Evolutionary conservation across 2,797 vertebrate genomes (phyloP).

Genomic region (Miichthys miiuy): DNA sequence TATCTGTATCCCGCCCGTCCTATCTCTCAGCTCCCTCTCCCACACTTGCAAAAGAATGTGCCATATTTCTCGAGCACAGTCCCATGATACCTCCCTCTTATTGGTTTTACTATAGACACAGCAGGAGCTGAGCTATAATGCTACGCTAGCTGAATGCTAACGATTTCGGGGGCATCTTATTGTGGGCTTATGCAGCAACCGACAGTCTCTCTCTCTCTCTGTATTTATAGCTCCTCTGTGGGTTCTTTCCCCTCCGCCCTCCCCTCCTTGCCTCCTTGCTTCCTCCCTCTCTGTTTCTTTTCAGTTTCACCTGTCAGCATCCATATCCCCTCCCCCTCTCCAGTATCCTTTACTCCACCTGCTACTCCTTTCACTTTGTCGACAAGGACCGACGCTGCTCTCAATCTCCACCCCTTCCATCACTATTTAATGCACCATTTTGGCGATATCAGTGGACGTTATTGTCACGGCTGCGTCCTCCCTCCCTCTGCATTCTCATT

Average conservation of each 20-base stretch:
- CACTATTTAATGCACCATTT: slow-evolving; percentile 45
- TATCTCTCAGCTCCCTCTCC: slow-evolving; percentile 60
- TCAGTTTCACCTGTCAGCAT: slow-evolving; percentile 69
- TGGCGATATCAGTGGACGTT: slow-evolving; percentile 34
- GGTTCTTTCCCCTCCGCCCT: slow-evolving; percentile 2
- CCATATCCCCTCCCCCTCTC: slow-evolving; percentile 26
- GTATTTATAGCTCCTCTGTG: slow-evolving; percentile 68
- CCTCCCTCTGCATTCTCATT: slow-evolving; percentile 50
- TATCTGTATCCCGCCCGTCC: slow-evolving; percentile 60
- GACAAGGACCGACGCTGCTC: slow-evolving; percentile 2
- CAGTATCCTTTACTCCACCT: slow-evolving; percentile 36
- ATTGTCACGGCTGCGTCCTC: slow-evolving; percentile 37
- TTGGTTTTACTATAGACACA: slow-evolving; percentile 78
- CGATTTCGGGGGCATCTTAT: slow-evolving; percentile 51
- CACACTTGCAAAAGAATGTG: slow-evolving; percentile 45
- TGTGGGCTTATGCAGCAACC: slow-evolving; percentile 54
- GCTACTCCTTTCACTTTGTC: slow-evolving; percentile 30
- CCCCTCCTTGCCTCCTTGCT: not conserved
- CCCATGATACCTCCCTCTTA: slow-evolving; percentile 77
- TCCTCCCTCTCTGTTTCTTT: slow-evolving; percentile 36
- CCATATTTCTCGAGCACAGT: slow-evolving; percentile 67
- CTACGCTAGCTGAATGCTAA: slow-evolving; percentile 80
- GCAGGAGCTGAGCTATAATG: slow-evolving; percentile 57
- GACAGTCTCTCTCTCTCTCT: slow-evolving; percentile 30
- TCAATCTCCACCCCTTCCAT: slow-evolving; percentile 25